Evolutionary conservation across 2,888 invertebrate species (phyloP).

Genomic region (Steinernema hermaphroditum): DNA sequence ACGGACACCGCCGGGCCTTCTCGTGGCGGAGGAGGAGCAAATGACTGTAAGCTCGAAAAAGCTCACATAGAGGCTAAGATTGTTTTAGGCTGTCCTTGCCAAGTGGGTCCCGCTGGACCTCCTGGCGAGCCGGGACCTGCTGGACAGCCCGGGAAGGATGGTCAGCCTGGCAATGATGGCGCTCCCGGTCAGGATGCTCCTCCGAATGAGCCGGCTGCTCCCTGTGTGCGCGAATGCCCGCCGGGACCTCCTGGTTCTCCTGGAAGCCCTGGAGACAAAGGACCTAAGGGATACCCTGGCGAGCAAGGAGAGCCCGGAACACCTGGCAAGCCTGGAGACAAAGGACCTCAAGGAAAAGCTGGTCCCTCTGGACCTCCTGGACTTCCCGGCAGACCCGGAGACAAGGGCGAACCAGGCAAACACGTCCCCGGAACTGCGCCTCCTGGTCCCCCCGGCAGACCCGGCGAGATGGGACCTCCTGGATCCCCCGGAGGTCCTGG

Average conservation of each 20-base stretch:
- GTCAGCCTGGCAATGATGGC: constrained; percentile 30
- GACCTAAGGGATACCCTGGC: constrained; percentile 61
- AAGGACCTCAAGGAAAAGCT: constrained; percentile 21
- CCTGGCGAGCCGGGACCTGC: constrained; percentile 46
- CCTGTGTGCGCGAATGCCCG: constrained; percentile 60
- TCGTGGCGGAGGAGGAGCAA: background rate
- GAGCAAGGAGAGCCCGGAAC: constrained; percentile 61
- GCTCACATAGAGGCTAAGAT: background rate
- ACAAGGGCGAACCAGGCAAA: constrained; percentile 52
- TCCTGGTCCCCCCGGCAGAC: constrained; percentile 52
- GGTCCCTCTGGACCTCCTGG: constrained; percentile 57
- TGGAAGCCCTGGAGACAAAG: constrained; percentile 62
- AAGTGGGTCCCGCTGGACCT: constrained; percentile 49
- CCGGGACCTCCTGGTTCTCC: constrained; percentile 58
- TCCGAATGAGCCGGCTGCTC: constrained; percentile 33
- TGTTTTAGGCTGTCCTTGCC: constrained; percentile 36
- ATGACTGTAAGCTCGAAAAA: background rate
- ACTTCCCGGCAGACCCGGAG: constrained; percentile 60
- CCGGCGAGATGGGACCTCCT: constrained; percentile 57
- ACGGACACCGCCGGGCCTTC: background rate
- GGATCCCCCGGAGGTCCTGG: constrained; percentile 50
- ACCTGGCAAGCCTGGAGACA: constrained; percentile 45
- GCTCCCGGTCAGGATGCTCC: constrained; percentile 32
- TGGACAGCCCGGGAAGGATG: constrained; percentile 39
- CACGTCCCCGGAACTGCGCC: constrained; percentile 53